Evolutionary conservation across 2,113 vertebrate genomes (phyloP).

Genomic region (Pongo pygmaeus): DNA sequence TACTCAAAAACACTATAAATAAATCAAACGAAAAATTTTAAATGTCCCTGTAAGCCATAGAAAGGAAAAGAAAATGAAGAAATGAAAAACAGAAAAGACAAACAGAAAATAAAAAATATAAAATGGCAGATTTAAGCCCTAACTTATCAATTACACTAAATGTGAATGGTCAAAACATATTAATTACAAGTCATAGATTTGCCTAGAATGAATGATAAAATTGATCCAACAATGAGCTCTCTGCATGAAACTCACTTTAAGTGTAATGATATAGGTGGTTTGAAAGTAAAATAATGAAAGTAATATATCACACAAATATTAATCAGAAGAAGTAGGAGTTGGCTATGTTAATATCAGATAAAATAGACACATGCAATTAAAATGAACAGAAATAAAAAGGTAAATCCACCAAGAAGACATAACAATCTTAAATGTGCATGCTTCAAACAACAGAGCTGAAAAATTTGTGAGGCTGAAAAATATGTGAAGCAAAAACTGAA

Average conservation of each 20-base stretch:
- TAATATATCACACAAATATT: background rate
- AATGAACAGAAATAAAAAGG: background rate
- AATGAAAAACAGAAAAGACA: background rate
- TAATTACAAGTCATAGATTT: background rate
- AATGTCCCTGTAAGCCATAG: background rate
- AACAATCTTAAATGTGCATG: background rate
- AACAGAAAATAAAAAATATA: background rate
- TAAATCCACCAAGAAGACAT: background rate
- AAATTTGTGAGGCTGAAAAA: background rate
- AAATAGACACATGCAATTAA: background rate
- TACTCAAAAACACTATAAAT: background rate
- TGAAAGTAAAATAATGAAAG: background rate
- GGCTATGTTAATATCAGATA: background rate
- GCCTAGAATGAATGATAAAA: background rate
- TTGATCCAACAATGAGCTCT: background rate
- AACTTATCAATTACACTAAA: background rate
- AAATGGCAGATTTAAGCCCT: background rate
- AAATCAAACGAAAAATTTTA: background rate
- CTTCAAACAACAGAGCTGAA: background rate
- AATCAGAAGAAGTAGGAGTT: background rate
- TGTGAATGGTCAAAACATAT: background rate
- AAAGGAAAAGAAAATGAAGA: background rate
- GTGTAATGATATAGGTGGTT: background rate
- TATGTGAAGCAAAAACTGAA: background rate
- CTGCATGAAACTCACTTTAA: background rate